These are phyloP conservation scores for Tiliacea aurago DNA, from an alignment of 2,888 invertebrate genomes.

Conservation along the genomic window DNA sequence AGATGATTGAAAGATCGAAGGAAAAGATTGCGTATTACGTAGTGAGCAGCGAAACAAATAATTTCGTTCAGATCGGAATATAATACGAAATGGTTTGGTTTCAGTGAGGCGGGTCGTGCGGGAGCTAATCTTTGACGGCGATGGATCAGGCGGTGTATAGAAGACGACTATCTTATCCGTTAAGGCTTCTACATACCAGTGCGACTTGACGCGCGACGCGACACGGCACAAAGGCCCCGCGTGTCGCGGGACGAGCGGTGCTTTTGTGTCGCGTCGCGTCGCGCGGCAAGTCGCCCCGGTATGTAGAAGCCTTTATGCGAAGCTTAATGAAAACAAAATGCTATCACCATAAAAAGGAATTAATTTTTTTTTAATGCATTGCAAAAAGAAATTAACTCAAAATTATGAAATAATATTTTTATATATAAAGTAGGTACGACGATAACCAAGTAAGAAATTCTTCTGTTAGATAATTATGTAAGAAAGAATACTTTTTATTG, in stretches of 20 bases:
- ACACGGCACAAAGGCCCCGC: no score
- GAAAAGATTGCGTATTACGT: constrained; percentile 47
- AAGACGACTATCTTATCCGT: neutral
- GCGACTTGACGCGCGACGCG: no score
- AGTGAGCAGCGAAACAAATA: constrained; percentile 59
- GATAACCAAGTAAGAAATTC: neutral
- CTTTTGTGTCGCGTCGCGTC: no score
- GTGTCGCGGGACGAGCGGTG: no score
- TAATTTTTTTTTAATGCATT: no score
- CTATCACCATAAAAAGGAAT: neutral
- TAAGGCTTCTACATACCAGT: no score
- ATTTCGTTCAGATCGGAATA: constrained; percentile 45
- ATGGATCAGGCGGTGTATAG: no score
- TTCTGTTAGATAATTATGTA: neutral
- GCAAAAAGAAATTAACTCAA: no score
- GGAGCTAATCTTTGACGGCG: neutral
- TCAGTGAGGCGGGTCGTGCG: constrained; percentile 13
- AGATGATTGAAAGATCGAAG: constrained; percentile 67
- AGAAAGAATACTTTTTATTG: neutral
- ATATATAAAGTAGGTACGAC: no score
- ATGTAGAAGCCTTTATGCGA: no score
- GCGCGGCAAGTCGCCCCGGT: no score
- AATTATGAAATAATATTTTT: no score
- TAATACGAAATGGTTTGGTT: constrained; percentile 28
- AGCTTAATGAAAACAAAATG: neutral